Evolutionary conservation across 2,888 invertebrate species (phyloP).

Genomic region (Gari tellinella): DNA sequence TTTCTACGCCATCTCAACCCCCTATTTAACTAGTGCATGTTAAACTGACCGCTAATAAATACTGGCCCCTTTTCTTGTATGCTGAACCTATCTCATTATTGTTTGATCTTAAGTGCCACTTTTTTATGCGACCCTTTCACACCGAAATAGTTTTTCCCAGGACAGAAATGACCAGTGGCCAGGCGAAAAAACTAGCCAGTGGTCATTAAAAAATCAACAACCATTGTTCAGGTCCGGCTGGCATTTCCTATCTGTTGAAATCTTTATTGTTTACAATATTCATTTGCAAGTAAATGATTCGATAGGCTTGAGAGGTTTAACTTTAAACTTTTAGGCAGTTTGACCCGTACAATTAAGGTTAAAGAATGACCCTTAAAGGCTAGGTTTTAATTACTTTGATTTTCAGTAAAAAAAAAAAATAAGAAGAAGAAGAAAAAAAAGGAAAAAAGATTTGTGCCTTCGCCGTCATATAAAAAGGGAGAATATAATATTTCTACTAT

Average conservation of each 20-base stretch:
- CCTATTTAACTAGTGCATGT: not conserved
- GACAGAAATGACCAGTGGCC: constrained; percentile 51
- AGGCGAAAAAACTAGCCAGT: constrained; percentile 35
- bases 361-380: too few species aligned
- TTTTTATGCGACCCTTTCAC: constrained; percentile 33
- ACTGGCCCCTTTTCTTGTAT: constrained; percentile 10
- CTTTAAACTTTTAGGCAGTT: not conserved
- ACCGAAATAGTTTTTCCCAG: constrained; percentile 44
- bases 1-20: too few species aligned
- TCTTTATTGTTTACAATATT: constrained; percentile 32
- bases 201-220: constrained; percentile 58
- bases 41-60: constrained; percentile 16
- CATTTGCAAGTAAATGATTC: constrained; percentile 16
- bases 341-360: not conserved
- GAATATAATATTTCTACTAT: too few species aligned
- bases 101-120: constrained; percentile 33
- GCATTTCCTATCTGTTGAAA: constrained; percentile 50
- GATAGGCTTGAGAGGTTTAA: not conserved
- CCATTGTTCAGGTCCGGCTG: constrained; percentile 42
- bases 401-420: too few species aligned
- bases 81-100: constrained; percentile 40
- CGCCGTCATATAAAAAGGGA: too few species aligned
- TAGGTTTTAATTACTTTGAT: too few species aligned
- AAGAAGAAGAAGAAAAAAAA: too few species aligned
- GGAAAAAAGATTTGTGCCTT: too few species aligned